Conservation (phyloP, 2,888 invertebrate genomes). For the Eremobia ochroleuca region DNA sequence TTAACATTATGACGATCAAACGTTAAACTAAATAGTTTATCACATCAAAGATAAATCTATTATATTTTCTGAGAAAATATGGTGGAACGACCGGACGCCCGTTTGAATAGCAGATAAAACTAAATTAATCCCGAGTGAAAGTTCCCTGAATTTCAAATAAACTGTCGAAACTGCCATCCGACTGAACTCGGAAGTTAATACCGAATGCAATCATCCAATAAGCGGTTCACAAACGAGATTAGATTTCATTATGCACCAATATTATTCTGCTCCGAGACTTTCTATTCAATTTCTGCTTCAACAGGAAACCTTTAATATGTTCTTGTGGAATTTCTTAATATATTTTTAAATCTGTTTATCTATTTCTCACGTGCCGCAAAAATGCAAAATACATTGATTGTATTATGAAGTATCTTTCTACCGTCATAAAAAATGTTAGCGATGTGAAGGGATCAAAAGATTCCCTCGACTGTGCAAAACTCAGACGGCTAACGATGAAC, state of each 20-base stretch:
- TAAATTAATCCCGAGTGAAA: slow-evolving; percentile 40
- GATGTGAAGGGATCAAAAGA: slow-evolving; percentile 78
- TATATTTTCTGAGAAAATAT: slow-evolving; percentile 30
- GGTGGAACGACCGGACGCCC: not conserved
- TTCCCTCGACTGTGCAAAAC: slow-evolving; percentile 79
- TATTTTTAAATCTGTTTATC: slow-evolving; percentile 4
- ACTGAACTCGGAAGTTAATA: slow-evolving; percentile 50
- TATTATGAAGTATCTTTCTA: slow-evolving; percentile 40
- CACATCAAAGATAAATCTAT: not conserved
- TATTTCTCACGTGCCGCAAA: not conserved
- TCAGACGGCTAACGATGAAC: slow-evolving; percentile 74
- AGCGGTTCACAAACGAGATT: slow-evolving; percentile 31
- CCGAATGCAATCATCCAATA: slow-evolving; percentile 48
- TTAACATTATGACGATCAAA: not conserved
- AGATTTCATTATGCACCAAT: slow-evolving; percentile 49
- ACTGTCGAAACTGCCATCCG: slow-evolving; percentile 44
- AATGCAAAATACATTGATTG: slow-evolving; percentile 4
- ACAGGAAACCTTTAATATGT: slow-evolving; percentile 4
- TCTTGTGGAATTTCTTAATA: not conserved
- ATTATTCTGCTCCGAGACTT: slow-evolving; percentile 14
- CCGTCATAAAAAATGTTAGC: slow-evolving; percentile 66
- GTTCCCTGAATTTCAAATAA: slow-evolving; percentile 49
- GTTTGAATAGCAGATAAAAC: slow-evolving; percentile 32
- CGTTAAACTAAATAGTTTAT: not conserved
- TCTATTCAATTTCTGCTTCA: slow-evolving; percentile 2